Evolutionary conservation across 2,888 invertebrate species (phyloP).

Genomic region (Dynastes hyllus): DNA sequence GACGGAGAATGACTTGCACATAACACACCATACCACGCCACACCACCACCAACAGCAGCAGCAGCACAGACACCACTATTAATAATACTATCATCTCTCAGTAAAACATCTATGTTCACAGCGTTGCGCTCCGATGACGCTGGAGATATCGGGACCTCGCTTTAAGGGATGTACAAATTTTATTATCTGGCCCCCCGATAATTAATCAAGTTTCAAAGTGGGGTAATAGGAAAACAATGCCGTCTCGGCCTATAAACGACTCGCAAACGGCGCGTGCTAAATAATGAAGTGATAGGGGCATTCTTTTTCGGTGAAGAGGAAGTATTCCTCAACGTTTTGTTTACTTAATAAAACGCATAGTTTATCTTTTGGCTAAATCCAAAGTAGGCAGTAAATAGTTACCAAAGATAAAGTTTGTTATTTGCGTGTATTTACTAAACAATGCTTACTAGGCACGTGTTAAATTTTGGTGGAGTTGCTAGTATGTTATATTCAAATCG

Average conservation of each 20-base stretch:
- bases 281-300: slow-evolving; percentile 44
- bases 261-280: slow-evolving; percentile 43
- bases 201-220: slow-evolving; percentile 57
- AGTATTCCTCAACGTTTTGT: slow-evolving; percentile 23
- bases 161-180: slow-evolving; percentile 55
- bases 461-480: slow-evolving; percentile 1
- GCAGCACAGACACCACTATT: slow-evolving; percentile 68
- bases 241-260: slow-evolving; percentile 47
- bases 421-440: background rate
- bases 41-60: slow-evolving; percentile 60
- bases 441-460: background rate
- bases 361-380: background rate
- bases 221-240: slow-evolving; percentile 54
- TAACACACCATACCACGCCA: slow-evolving; percentile 63
- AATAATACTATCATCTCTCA: slow-evolving; percentile 70
- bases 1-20: slow-evolving; percentile 71
- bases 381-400: background rate
- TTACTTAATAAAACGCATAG: slow-evolving; percentile 43
- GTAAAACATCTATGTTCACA: slow-evolving; percentile 69
- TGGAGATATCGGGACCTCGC: slow-evolving; percentile 53
- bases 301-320: slow-evolving; percentile 35
- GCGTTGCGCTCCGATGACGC: slow-evolving; percentile 65
- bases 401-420: background rate
- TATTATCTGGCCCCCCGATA: slow-evolving; percentile 53
- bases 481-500: background rate